Percentiles rank a stretch among this genome's conserved stretches.
phyloP scores from a whole-genome alignment of 1,140 invertebrate genomes.

The Rhizoglyphus robini region DNA sequence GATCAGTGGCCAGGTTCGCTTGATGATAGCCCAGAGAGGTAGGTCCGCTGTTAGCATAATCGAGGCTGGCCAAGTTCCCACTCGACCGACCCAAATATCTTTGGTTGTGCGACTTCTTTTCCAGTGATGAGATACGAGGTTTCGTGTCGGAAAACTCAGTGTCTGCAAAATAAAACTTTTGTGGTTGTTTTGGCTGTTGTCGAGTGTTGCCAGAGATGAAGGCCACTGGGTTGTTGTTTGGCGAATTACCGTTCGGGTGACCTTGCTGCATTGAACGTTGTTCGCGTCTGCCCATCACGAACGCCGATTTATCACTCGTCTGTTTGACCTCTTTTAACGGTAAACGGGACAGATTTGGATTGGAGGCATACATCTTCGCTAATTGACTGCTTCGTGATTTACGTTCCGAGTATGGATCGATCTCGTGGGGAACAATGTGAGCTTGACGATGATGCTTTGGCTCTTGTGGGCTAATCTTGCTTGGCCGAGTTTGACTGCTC shows the following conservation, averaged over 20 bases:
- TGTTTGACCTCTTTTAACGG: conserved; percentile 9
- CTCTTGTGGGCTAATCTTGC: too few species aligned
- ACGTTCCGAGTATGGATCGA: background rate
- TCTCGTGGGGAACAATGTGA: background rate
- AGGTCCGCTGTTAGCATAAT: background rate
- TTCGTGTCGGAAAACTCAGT: background rate
- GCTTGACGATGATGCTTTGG: too few species aligned
- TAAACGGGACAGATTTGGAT: background rate
- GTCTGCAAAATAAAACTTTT: conserved; percentile 10
- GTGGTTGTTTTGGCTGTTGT: background rate
- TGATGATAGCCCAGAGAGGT: background rate
- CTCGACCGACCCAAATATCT: background rate
- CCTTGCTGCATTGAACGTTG: background rate
- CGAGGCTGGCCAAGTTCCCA: background rate
- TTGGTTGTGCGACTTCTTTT: background rate
- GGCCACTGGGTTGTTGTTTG: background rate
- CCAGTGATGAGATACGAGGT: background rate
- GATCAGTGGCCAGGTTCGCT: background rate
- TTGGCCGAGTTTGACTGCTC: background rate
- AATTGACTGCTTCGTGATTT: background rate
- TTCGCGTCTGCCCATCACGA: conserved; percentile 12
- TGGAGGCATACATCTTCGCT: conserved; percentile 8
- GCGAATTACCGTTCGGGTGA: background rate
- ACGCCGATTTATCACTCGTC: background rate
- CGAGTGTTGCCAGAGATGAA: too few species aligned